Base-by-base conservation (phyloP, 2,888 invertebrate species). In the Melieria omissa region DNA sequence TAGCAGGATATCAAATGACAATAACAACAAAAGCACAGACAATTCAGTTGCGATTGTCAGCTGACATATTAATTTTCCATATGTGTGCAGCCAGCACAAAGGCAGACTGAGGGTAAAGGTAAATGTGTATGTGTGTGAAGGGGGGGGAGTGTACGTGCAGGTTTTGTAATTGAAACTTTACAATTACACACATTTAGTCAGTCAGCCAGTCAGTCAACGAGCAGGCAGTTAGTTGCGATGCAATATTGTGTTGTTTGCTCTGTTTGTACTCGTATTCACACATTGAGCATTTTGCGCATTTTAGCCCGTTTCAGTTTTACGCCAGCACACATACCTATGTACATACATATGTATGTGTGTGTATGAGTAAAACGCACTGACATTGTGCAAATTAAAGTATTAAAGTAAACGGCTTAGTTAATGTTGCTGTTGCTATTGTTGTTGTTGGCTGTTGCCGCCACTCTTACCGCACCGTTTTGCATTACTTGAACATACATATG, bases 1-100 rank as follows among this genome's bases (percentile, higher is more conserved):
- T 57, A 63, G 63, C 68, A 57, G 63, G 62, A 69, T 69, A 69
- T 69, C 69, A 69, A 63, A 63, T 69, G 29, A 69, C 69, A 69
- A 63, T 57, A 29, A 29, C 29, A 14, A 29, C 58, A 58, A 14
- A 58, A 4, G 58, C 58, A 29, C 14, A 29, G 14, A 9, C 41
- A 29, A 29, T 16, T 14, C 4, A 14, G n/a, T 58, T 14, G 16
- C 58, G n/a, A 29, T n/a, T 58, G 58, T 6, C 10, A 14, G 9
- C 10, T 52, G 14, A 52, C 52, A 9, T 8, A 52, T 9, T 52
- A 6, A 49, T 12, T 49, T 10, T 9, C 5, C 52, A 52, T 6
- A 52, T 52, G 14, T 52, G 5, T 12, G 14, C 29, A 29, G 29
- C 29, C 29, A 29, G 29, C 29, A 29, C 1, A 29, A 66, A 57